These are phyloP conservation scores for Cephus cinctus DNA, from an alignment of 1,140 invertebrate species.

Conservation along the genomic window DNA sequence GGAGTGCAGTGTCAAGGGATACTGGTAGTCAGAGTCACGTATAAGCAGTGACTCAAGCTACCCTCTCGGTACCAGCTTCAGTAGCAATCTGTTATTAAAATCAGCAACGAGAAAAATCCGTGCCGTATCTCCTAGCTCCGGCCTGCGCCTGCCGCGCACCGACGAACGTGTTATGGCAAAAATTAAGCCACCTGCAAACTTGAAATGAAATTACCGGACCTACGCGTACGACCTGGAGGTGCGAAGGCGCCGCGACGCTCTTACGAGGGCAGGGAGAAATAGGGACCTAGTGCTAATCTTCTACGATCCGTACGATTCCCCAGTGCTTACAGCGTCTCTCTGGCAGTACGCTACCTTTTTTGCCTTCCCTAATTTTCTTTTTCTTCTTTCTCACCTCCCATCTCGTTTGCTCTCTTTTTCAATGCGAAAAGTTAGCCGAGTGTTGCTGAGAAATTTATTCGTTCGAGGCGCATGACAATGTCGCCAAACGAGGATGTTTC, in stretches of 20 bases:
- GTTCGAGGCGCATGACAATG: too few relatives aligned
- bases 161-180: conserved; percentile 52
- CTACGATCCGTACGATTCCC: too few relatives aligned
- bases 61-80: conserved; percentile 17
- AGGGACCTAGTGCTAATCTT: too few relatives aligned
- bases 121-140: conserved; percentile 48
- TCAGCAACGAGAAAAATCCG: conserved; percentile 57
- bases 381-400: neutral
- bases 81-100: conserved; percentile 56
- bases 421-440: too few relatives aligned
- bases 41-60: conserved; percentile 48
- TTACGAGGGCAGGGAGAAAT: too few relatives aligned
- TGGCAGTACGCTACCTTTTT: neutral
- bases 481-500: too few relatives aligned
- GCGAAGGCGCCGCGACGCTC: too few relatives aligned
- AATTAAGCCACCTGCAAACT: conserved; percentile 50
- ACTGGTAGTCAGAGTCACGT: conserved; percentile 47
- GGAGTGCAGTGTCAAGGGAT: neutral
- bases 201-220: conserved; percentile 39
- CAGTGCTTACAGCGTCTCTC: conserved; percentile 3
- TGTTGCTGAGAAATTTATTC: too few relatives aligned
- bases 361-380: conserved; percentile 1
- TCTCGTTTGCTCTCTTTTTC: neutral
- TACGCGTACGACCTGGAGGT: too few relatives aligned
- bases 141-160: conserved; percentile 10